Base-by-base conservation (phyloP, 35 echinoderm and acorn worm genomes). In the Apostichopus californicus region DNA sequence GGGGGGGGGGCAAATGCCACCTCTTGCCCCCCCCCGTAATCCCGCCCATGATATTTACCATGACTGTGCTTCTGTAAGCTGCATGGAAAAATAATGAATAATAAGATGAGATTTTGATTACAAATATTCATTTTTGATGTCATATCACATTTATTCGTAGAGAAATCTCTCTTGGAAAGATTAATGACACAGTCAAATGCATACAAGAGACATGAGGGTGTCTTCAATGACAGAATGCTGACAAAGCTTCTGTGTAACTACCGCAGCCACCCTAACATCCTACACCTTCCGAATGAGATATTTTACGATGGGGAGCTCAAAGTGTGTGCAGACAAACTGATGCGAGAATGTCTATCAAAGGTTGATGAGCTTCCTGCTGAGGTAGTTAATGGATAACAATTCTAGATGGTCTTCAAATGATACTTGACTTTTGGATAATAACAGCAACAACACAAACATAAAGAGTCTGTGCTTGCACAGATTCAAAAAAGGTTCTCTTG, bases 211-310 rank as follows among this genome's bases (percentile, higher is more conserved):
- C 13, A n/a, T 3, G 90, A 93, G 1, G 73, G 18, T 46, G 83
- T 15, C 73, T 97, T 95, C 59, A 91, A 97, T 57, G 65, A 81
- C 15, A 15, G 91, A 46, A 77, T 97, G n/a, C 78, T 97, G 81
- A 97, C 95, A 18, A 97, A 97, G 34, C 93, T 97, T 26, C 77
- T 97, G 4, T 83, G 88, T 56, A 97, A 97, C 93, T 97, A 97
- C 73, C 95, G 95, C 66, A 94, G 93, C 22, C 95, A 97, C 23
- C 95, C 95, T 5, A 90, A 65, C 52, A 95, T 97, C 88, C 91
- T 97, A 8, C 84, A 93, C 21, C 77, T 94, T 55, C 95, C 95
- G 20, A 97, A 95, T 77, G 15, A 97, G 87, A 89, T 97, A 77
- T 97, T 97, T 80, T 97, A 97, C 63, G 95, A 92, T 56, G 57